These are phyloP conservation scores for Lytechinus variegatus DNA, from an alignment of 35 echinoderm and acorn worm genomes.

Conservation along the genomic window DNA sequence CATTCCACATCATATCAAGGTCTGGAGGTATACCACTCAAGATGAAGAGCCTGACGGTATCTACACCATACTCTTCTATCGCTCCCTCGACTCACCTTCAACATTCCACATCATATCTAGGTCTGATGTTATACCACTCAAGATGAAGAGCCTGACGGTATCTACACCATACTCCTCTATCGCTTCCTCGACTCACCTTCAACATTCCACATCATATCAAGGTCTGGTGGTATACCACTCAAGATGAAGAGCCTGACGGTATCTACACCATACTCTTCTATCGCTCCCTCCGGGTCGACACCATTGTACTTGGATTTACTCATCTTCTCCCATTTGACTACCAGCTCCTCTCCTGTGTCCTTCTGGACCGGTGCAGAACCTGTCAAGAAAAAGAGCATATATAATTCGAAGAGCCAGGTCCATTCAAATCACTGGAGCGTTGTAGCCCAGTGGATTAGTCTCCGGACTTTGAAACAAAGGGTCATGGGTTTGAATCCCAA, in stretches of 20 bases:
- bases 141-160: conserved; percentile 84
- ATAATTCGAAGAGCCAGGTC: no score
- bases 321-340: conserved; percentile 96
- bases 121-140: conserved; percentile 92
- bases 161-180: conserved; percentile 79
- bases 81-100: no score
- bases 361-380: conserved; percentile 73
- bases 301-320: conserved; percentile 99
- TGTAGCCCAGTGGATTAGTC: no score
- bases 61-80: no score
- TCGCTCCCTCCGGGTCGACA: conserved; percentile 78
- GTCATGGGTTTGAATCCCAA: no score
- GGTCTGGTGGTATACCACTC: conserved; percentile 93
- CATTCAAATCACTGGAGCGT: no score
- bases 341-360: conserved; percentile 67
- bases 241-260: conserved; percentile 87
- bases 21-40: no score
- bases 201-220: conserved; percentile 93
- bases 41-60: no score
- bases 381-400: background rate
- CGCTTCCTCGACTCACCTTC: conserved; percentile 71
- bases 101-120: conserved; percentile 95
- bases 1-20: no score
- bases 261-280: conserved; percentile 80
- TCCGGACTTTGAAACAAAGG: no score